These are phyloP conservation scores for Stratiolaelaps scimitus DNA, from an alignment of 1,140 invertebrate genomes.

Conservation along the genomic window DNA sequence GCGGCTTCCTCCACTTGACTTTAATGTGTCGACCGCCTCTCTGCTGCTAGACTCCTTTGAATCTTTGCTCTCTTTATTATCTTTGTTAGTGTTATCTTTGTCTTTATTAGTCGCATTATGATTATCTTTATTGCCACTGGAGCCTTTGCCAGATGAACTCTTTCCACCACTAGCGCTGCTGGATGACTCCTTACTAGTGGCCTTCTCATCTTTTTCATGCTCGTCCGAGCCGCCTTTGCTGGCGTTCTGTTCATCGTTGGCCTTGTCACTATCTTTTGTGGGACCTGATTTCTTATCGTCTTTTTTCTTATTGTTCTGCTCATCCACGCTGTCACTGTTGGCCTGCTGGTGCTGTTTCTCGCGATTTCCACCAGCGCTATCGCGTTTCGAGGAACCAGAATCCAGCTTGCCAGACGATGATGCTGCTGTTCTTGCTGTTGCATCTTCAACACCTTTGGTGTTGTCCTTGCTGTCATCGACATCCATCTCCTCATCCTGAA, in stretches of 20 bases:
- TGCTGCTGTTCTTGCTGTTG: background rate
- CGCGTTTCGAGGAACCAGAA: background rate
- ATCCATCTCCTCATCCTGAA: background rate
- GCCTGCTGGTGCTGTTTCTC: background rate
- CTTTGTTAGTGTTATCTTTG: too few species aligned
- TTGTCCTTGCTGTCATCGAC: background rate
- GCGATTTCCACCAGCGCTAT: background rate
- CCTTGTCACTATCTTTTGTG: background rate
- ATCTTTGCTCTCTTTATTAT: too few species aligned
- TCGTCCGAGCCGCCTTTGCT: too few species aligned
- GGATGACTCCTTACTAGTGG: background rate
- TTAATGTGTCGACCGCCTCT: too few species aligned
- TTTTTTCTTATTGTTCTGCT: slow-evolving; percentile 2
- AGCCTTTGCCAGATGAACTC: too few species aligned
- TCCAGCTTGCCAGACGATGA: background rate
- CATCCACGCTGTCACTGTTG: background rate
- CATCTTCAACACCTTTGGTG: background rate
- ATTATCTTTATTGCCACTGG: too few species aligned
- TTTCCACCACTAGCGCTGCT: too few species aligned
- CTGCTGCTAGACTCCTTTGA: too few species aligned
- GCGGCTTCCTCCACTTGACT: too few species aligned
- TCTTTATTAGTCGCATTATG: too few species aligned
- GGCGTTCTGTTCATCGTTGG: too few species aligned
- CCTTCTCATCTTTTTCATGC: background rate
- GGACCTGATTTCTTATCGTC: background rate